Base-by-base conservation (phyloP, 1,140 invertebrate species). In the Leptinotarsa texana region DNA sequence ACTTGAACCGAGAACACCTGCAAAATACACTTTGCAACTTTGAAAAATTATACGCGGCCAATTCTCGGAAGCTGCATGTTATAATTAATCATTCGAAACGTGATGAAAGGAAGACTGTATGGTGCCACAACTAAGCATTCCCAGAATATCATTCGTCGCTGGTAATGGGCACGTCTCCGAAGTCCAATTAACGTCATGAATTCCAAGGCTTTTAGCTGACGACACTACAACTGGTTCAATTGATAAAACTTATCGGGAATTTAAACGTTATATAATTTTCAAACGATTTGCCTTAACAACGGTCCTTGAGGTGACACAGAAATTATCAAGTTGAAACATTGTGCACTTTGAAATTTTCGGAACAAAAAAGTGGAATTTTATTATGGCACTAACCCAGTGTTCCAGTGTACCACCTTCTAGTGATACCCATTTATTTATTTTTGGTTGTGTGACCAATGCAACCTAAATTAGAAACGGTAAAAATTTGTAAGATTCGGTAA, bases 71-170 rank as follows among this genome's bases (percentile, higher is more conserved):
- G 51, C 51, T 57, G 51, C 51, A 57, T 57, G 51, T 57, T 57
- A 57, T 57, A 57, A 57, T 57, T 57, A 57, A 57, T 57, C 51
- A 57, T 33, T 66, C 27, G 21, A 66, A 21, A 66, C 27, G 63
- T 33, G 21, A 15, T 33, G 22, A 66, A 15, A 21, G 63, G 63
- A 11, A 66, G 63, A 66, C 63, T 66, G 63, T 66, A 66, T 66
- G 63, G 63, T 66, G 63, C 63, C 63, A 66, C 27, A 15, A 33
- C 15, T 18, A 66, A 66, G 63, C 63, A 66, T 66, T 66, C 51
- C 51, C 51, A 57, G 51, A 33, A 22, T 66, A 33, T 24, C 27
- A 15, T 22, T n/a, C 27, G n/a, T 66, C 22, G 63, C 22, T 66
- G 63, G 15, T 66, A 33, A 22, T 15, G 22, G 63, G 63, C 21